Conservation (phyloP, 2,113 vertebrate species). For the Tragelaphus buxtoni region DNA sequence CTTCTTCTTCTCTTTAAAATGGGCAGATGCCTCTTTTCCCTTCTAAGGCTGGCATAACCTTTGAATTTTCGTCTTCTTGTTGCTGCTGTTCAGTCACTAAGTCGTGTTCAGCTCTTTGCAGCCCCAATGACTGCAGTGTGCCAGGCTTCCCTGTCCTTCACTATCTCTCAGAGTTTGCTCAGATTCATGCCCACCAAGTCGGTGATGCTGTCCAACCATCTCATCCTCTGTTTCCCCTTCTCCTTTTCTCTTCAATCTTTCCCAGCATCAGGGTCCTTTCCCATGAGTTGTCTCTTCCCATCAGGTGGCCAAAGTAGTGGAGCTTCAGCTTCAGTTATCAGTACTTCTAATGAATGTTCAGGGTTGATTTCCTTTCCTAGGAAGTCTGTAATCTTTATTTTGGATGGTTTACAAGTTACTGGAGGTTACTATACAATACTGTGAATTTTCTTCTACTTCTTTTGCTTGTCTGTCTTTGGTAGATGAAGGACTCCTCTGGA, state of each 20-base stretch:
- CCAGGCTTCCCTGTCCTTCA: background rate
- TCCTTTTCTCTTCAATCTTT: background rate
- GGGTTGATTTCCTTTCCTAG: background rate
- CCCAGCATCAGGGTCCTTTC: background rate
- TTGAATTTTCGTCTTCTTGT: background rate
- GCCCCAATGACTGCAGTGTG: background rate
- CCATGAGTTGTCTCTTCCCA: background rate
- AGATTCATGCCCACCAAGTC: background rate
- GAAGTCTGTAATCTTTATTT: background rate
- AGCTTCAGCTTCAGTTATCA: background rate
- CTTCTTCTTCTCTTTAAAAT: background rate
- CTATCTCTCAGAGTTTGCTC: background rate
- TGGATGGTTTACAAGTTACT: background rate
- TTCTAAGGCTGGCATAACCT: background rate
- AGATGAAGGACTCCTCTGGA: background rate
- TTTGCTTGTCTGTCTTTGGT: background rate
- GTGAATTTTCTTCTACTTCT: background rate
- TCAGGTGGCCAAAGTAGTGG: background rate
- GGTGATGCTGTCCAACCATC: background rate
- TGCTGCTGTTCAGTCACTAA: background rate
- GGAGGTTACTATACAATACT: background rate
- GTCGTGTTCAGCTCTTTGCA: background rate
- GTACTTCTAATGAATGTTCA: background rate
- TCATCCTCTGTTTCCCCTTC: background rate
- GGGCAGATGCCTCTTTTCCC: background rate